Evolutionary conservation across 2,113 vertebrate species (phyloP).

Genomic region (Pao palembangensis): DNA sequence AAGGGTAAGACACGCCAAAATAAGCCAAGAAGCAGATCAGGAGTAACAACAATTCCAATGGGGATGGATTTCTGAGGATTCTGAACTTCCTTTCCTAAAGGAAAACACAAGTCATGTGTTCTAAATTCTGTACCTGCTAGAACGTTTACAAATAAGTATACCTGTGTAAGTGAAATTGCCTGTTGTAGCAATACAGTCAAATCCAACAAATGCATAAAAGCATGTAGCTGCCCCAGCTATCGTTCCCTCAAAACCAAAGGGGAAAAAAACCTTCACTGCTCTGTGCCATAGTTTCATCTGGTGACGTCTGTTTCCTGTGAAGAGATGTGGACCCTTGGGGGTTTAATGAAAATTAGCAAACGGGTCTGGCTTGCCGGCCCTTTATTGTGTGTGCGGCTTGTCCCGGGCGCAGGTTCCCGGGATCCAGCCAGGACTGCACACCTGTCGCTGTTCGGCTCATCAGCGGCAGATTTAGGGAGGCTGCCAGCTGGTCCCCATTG

Average conservation of each 20-base stretch:
- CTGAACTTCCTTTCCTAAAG: constrained; percentile 79
- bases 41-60: constrained; percentile 76
- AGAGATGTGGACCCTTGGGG: neutral
- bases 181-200: constrained; percentile 70
- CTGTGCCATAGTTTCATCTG: constrained; percentile 65
- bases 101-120: neutral
- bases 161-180: constrained; percentile 27
- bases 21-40: constrained; percentile 82
- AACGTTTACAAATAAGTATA: neutral
- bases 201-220: constrained; percentile 70
- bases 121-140: no score
- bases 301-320: constrained; percentile 66
- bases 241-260: constrained; percentile 65
- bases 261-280: constrained; percentile 79
- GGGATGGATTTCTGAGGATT: constrained; percentile 81
- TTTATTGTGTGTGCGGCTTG: no score
- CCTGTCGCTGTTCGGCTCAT: no score
- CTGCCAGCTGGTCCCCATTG: no score
- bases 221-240: constrained; percentile 68
- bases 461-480: no score
- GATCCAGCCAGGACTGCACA: no score
- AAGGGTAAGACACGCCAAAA: constrained; percentile 78
- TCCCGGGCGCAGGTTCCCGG: no score
- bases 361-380: no score
- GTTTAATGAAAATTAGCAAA: neutral